Percentiles rank a stretch among this genome's conserved stretches.
phyloP scores from a whole-genome alignment of 2,797 vertebrate genomes.

The Spea hammondii region DNA sequence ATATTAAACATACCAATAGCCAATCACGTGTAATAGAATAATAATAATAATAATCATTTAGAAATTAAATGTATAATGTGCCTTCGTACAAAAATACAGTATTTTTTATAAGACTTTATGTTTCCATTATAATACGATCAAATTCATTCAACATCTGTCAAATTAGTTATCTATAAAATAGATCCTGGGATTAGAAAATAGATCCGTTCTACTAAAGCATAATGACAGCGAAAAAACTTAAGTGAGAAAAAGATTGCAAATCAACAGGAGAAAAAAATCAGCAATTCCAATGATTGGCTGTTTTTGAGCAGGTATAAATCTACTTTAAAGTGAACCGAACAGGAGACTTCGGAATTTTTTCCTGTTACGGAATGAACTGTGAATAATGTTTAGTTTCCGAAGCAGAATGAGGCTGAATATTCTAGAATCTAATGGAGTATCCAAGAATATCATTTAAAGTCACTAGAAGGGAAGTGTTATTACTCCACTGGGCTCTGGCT shows the following conservation, averaged over 20 bases:
- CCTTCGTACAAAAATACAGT: too few species aligned
- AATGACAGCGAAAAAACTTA: slow-evolving; percentile 35
- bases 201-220: slow-evolving; percentile 28
- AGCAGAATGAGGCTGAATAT: slow-evolving; percentile 35
- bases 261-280: slow-evolving; percentile 38
- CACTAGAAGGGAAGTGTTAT: slow-evolving; percentile 37
- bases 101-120: too few species aligned
- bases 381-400: slow-evolving; percentile 47
- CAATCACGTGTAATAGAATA: too few species aligned
- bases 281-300: slow-evolving; percentile 41
- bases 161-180: slow-evolving; percentile 19
- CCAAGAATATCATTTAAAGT: slow-evolving; percentile 47
- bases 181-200: slow-evolving; percentile 13
- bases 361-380: slow-evolving; percentile 28
- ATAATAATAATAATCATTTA: too few species aligned
- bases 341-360: slow-evolving; percentile 36
- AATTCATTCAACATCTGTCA: slow-evolving; percentile 27
- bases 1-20: too few species aligned
- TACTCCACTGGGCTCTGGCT: slow-evolving; percentile 13
- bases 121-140: slow-evolving; percentile 7
- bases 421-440: slow-evolving; percentile 47
- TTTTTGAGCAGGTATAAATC: slow-evolving; percentile 28
- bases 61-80: too few species aligned
- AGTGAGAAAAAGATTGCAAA: slow-evolving; percentile 32
- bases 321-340: slow-evolving; percentile 34